Conservation (phyloP, 35 echinoderm and acorn worm species). For the Acanthaster planci region DNA sequence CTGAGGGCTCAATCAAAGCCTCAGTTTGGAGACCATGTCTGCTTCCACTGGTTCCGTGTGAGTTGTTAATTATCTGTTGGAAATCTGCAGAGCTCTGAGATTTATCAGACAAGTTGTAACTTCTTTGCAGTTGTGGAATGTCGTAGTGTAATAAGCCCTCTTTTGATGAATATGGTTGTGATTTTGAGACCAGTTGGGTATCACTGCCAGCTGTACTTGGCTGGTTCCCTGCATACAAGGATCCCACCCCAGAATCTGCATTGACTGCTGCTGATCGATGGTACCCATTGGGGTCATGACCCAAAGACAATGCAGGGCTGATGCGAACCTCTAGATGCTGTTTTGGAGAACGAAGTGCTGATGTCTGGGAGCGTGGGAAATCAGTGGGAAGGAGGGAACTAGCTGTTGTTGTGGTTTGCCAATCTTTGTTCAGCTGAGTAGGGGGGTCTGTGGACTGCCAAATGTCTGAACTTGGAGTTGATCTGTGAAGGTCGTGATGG, state of each 20-base stretch:
- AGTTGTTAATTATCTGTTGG: not conserved
- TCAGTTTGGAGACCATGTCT: not conserved
- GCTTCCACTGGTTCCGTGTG: not conserved
- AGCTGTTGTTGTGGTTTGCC: too few relatives aligned
- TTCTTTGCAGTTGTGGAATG: not conserved
- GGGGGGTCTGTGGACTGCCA: too few relatives aligned
- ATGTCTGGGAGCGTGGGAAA: too few relatives aligned
- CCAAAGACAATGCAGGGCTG: too few relatives aligned
- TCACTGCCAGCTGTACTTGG: not conserved
- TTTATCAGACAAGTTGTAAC: not conserved
- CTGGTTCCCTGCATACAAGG: not conserved
- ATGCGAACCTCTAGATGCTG: too few relatives aligned
- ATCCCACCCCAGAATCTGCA: not conserved
- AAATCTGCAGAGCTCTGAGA: not conserved
- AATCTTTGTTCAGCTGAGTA: too few relatives aligned
- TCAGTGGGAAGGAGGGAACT: too few relatives aligned
- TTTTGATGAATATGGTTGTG: not conserved
- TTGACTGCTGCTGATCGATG: not conserved
- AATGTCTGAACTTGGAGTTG: too few relatives aligned
- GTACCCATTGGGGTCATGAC: too few relatives aligned
- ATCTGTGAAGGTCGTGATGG: too few relatives aligned
- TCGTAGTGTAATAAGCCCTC: not conserved
- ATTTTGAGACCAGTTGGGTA: not conserved
- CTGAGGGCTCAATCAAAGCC: not conserved
- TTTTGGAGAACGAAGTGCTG: too few relatives aligned